These are phyloP conservation scores for Macrostomum cliftonense DNA, from an alignment of 2,888 invertebrate species.

Conservation along the genomic window DNA sequence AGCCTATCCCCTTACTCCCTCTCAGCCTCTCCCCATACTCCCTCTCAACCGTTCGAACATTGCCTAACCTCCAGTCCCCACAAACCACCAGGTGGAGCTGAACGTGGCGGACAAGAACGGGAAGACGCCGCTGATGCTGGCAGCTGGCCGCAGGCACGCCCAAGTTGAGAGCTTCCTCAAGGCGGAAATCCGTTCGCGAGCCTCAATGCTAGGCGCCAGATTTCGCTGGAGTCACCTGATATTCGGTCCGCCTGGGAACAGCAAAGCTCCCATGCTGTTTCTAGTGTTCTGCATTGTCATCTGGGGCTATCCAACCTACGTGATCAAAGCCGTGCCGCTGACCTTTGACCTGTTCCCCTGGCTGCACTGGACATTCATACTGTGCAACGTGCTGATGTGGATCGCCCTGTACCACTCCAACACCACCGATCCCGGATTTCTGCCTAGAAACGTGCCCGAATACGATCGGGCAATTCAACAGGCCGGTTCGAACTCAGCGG, in stretches of 20 bases:
- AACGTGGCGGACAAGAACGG: slow-evolving; percentile 73
- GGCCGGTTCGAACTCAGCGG: no score
- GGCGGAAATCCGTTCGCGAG: slow-evolving; percentile 56
- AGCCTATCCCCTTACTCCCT: not conserved
- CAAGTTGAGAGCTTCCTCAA: slow-evolving; percentile 63
- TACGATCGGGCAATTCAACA: slow-evolving; percentile 44
- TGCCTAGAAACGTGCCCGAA: slow-evolving; percentile 67
- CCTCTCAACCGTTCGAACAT: no score
- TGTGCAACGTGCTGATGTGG: slow-evolving; percentile 81
- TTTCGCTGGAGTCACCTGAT: slow-evolving; percentile 49
- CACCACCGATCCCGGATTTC: slow-evolving; percentile 68
- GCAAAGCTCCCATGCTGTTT: slow-evolving; percentile 64
- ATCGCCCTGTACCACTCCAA: slow-evolving; percentile 72
- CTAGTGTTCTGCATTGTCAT: slow-evolving; percentile 64
- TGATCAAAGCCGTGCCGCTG: slow-evolving; percentile 48
- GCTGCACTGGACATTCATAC: slow-evolving; percentile 70
- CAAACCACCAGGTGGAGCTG: slow-evolving; percentile 66
- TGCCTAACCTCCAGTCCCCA: no score
- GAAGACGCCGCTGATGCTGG: slow-evolving; percentile 71
- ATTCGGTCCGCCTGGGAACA: slow-evolving; percentile 73
- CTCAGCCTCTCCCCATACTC: no score
- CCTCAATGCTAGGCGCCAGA: slow-evolving; percentile 50
- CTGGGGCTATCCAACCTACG: slow-evolving; percentile 84
- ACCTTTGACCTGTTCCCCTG: slow-evolving; percentile 39
- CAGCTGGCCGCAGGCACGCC: slow-evolving; percentile 65